Conservation (phyloP, 2,113 vertebrate genomes). For the Pangasianodon gigas region DNA sequence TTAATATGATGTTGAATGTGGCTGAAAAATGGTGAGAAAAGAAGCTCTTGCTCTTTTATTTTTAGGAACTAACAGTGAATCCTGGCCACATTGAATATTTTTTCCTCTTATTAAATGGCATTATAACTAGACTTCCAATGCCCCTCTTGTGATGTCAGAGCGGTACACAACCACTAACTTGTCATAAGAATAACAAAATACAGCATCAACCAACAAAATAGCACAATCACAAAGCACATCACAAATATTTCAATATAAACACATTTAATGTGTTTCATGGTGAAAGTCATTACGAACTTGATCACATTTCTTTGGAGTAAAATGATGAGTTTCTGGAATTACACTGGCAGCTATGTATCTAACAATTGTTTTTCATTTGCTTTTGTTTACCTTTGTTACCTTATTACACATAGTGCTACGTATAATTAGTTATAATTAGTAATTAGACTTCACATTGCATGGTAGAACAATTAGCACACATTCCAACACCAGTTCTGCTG, state of each 20-base stretch:
- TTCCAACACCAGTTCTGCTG: neutral
- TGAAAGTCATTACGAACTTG: neutral
- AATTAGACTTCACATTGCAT: neutral
- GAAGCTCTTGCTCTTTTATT: neutral
- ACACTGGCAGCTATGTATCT: neutral
- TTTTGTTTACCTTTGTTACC: neutral
- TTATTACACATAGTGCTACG: neutral
- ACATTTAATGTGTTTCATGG: too few relatives aligned
- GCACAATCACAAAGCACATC: neutral
- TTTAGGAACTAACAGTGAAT: neutral
- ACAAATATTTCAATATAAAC: neutral
- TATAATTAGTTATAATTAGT: neutral
- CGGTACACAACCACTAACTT: neutral
- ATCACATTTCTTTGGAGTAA: neutral
- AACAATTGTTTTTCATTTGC: neutral
- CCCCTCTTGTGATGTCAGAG: neutral
- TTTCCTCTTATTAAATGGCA: neutral
- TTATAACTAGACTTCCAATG: neutral
- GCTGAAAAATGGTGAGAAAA: neutral
- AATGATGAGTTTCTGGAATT: neutral
- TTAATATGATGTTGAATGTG: neutral
- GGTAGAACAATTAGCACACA: neutral
- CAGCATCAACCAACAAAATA: neutral
- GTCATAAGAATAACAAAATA: neutral
- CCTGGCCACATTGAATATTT: neutral